Conservation (phyloP, 1,140 invertebrate genomes). For the Coptotermes formosanus region DNA sequence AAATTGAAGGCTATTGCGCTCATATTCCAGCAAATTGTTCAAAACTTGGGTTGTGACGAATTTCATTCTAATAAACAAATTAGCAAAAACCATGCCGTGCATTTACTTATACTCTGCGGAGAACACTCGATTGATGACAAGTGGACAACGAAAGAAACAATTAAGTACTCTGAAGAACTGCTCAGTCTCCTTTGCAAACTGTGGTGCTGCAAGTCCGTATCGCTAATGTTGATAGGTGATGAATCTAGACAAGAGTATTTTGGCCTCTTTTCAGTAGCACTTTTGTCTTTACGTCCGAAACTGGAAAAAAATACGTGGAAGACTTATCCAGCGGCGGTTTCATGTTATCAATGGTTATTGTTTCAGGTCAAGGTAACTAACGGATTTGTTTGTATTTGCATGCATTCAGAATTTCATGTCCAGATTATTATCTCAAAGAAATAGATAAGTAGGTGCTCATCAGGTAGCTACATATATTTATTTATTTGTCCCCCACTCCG, state of each 20-base stretch:
- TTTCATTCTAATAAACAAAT: conserved; percentile 34
- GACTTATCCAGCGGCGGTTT: conserved; percentile 47
- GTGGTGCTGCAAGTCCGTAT: conserved; percentile 39
- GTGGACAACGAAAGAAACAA: conserved; percentile 45
- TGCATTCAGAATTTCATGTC: no score
- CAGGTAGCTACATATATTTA: no score
- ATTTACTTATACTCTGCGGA: conserved; percentile 46
- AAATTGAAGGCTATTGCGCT: conserved; percentile 42
- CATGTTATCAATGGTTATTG: conserved; percentile 50
- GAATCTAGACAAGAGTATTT: conserved; percentile 39
- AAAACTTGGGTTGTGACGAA: conserved; percentile 30
- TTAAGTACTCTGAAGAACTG: conserved; percentile 40
- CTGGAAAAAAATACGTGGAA: conserved; percentile 51
- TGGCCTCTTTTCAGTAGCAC: conserved; percentile 38
- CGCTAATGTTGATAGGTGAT: conserved; percentile 39
- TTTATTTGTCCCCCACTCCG: no score
- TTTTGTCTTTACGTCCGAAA: conserved; percentile 44
- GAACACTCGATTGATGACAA: conserved; percentile 45
- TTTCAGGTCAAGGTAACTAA: conserved; percentile 42
- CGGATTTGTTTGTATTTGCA: neutral
- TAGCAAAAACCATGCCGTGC: conserved; percentile 38
- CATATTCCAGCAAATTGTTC: conserved; percentile 40
- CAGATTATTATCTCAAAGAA: no score
- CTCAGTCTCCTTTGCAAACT: conserved; percentile 40
- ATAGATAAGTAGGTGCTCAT: no score